A percentile compares a stretch with the other conserved stretches of the same genome.
Conservation (phyloP, 2,888 invertebrate genomes). For the Rugalucina vietnamica region DNA sequence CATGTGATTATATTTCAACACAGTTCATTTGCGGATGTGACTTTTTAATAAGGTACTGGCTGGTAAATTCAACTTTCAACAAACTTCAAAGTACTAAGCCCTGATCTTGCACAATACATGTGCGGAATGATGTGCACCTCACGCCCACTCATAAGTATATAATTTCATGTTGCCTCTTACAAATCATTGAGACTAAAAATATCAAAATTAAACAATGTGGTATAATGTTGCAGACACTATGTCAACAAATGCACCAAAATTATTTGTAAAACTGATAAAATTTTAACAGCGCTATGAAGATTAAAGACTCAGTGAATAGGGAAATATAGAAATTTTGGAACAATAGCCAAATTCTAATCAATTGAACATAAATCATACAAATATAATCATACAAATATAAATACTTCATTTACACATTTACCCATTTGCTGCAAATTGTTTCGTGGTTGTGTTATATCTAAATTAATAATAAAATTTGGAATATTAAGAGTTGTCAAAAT, state of each 20-base stretch:
- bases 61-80: no score
- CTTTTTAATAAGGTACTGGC: no score
- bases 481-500: not conserved
- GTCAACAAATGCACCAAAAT: not conserved
- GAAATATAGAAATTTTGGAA: not conserved
- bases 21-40: no score
- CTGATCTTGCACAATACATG: no score
- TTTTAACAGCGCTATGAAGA: not conserved
- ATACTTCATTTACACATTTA: not conserved
- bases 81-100: no score
- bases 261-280: not conserved
- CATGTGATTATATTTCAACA: no score
- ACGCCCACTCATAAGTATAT: no score
- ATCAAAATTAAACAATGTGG: no score
- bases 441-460: not conserved
- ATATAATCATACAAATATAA: not conserved
- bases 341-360: not conserved
- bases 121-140: no score
- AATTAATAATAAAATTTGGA: not conserved
- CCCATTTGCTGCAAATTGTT: not conserved
- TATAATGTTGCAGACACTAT: no score
- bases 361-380: not conserved
- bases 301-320: not conserved
- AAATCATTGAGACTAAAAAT: no score
- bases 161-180: no score